Conservation (phyloP, 2,888 invertebrate species). For the Ormia ochracea region DNA sequence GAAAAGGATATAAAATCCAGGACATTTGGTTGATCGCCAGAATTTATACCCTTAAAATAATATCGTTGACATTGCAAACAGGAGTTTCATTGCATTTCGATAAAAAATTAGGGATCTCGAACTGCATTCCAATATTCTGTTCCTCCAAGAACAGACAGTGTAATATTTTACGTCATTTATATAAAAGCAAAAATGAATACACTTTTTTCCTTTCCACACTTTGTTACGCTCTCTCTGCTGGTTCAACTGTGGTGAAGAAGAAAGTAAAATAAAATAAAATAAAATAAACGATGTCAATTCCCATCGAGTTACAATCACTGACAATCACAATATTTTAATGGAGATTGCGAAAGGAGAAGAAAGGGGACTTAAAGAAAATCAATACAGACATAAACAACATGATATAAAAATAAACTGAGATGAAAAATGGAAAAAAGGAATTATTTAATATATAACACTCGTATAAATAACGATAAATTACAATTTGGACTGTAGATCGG, state of each 20-base stretch:
- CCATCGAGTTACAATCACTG: slow-evolving; percentile 44
- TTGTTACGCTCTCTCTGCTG: not conserved
- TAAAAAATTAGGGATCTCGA: too few species aligned
- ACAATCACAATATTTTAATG: slow-evolving; percentile 52
- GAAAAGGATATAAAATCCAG: too few species aligned
- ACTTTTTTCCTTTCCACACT: slow-evolving; percentile 20
- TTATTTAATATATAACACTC: too few species aligned
- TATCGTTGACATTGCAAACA: too few species aligned
- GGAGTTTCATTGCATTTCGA: too few species aligned
- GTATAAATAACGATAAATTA: slow-evolving; percentile 41
- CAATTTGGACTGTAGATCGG: slow-evolving; percentile 10
- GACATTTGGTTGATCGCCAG: too few species aligned
- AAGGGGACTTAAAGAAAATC: too few species aligned
- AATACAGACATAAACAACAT: slow-evolving; percentile 26
- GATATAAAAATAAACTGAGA: not conserved
- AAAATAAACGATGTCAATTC: slow-evolving; percentile 28
- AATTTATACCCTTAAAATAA: too few species aligned
- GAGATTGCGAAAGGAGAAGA: not conserved
- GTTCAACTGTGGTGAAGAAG: not conserved
- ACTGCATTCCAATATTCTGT: too few species aligned
- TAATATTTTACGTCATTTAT: not conserved
- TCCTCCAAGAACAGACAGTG: too few species aligned
- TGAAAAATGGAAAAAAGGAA: not conserved
- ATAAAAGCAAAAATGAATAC: slow-evolving; percentile 6
- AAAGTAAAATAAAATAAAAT: not conserved